Evolutionary conservation across 1,140 invertebrate genomes (phyloP), one percentile per base, ranked within the genome.

Genomic region (Liolophura sinensis): DNA sequence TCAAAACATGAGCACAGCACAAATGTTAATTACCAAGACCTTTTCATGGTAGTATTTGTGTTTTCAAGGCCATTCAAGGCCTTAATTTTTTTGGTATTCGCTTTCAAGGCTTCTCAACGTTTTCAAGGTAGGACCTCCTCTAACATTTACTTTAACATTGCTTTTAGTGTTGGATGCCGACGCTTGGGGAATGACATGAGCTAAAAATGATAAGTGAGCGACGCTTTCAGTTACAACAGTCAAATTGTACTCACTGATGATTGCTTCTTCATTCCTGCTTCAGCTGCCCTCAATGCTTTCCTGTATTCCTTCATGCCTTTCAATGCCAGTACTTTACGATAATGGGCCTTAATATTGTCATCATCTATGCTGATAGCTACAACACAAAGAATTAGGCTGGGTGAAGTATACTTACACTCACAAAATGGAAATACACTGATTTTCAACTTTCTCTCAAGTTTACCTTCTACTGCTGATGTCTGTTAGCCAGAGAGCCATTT

Each of bases 301-400:
- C 69, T 57, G 57, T 75, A 72, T 50, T 65, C 73, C 16, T 73
- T 72, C 62, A 77, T 64, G n/a, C 70, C 73, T 55, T 75, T 77
- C 31, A 76, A 64, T 48, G 77, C 76, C 40, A 72, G 67, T 11
- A 72, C 76, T 60, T 75, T 78, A 61, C 79, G 72, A 60, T 81
- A 81, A 47, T 77, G 75, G 5, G 79, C 79, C 59, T 81, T 81
- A 12, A 79, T 70, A 62, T 81, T 79, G 16, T 73, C 69, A 40
- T 64, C 63, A 56, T 73, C 72, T 22, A 73, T 69, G 11, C 56
- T 54, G 40, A 80, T 73, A 48, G 78, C 78, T 80, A 73, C 55
- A 24, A 18, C 16, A 27, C 55, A 22, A 14, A 7, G 22, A 18
- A 57, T 24, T 57, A 31, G 55, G 24, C 31, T 31, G 16, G 55